phyloP scores from a whole-genome alignment of 2,113 vertebrate species.

The Morone saxatilis region DNA sequence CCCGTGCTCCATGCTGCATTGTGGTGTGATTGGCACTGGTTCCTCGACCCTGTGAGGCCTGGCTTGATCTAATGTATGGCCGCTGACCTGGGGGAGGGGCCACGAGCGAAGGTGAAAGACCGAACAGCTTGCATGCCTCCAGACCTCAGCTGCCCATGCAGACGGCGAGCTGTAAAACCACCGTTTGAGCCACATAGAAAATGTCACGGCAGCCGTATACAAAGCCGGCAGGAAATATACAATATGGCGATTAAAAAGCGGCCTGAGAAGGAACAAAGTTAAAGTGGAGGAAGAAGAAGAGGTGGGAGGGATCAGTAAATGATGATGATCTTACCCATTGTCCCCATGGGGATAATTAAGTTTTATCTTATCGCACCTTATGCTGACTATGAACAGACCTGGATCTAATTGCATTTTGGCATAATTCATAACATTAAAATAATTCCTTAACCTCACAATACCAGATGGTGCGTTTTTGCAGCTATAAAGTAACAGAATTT shows the following conservation, averaged over 20 bases:
- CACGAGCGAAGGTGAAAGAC: conserved; percentile 70
- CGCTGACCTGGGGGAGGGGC: conserved; percentile 76
- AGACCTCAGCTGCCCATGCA: conserved; percentile 76
- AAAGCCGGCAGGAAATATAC: conserved; percentile 47
- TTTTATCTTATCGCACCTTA: conserved; percentile 71
- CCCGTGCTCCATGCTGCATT: conserved; percentile 41
- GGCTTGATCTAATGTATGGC: conserved; percentile 75
- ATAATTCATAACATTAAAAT: conserved; percentile 69
- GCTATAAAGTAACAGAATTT: conserved; percentile 13
- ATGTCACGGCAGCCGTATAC: conserved; percentile 42
- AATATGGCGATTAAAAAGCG: not conserved
- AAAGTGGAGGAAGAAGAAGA: conserved; percentile 43
- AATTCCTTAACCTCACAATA: conserved; percentile 51
- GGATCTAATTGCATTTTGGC: conserved; percentile 69
- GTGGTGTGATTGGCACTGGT: conserved; percentile 74
- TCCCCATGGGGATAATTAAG: conserved; percentile 67
- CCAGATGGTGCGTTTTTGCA: conserved; percentile 56
- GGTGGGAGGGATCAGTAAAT: conserved; percentile 45
- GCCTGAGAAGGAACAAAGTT: conserved; percentile 25
- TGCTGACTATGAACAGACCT: conserved; percentile 71
- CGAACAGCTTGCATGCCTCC: conserved; percentile 83
- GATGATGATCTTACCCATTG: conserved; percentile 54
- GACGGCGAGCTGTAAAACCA: conserved; percentile 67
- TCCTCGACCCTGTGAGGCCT: conserved; percentile 65
- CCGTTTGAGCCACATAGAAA: conserved; percentile 56